Evolutionary conservation across 2,113 vertebrate genomes (phyloP), one percentile per base, ranked within the genome.

Genomic region (Psilopsiagon aymara): DNA sequence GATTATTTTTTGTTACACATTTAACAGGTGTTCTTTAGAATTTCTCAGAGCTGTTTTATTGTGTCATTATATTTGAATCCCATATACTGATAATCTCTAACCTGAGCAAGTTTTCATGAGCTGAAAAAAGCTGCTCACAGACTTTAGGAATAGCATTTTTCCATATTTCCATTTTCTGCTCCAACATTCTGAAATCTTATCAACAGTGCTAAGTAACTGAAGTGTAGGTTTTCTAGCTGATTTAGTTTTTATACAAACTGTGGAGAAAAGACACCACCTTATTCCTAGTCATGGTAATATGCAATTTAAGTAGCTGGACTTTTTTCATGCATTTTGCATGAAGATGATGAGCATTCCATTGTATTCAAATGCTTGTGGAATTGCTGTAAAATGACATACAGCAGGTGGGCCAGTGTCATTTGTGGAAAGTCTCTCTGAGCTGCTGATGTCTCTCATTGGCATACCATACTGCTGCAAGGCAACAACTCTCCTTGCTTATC

Each of bases 321-420:
- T 89, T 85, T 90, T 59, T 49, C 44, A 84, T 84, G 67, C 81
- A 83, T 97, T 93, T 97, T 92, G 28, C 93, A 44, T 83, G 71
- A 86, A 94, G 80, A 82, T 80, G 76, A 83, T 91, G 93, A 94
- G 90, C 47, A 81, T 62, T 71, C 68, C 33, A 43, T 89, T 84
- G 81, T 92, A 35, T 95, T 95, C 95, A 96, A 88, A 94, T 76
- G 39, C 39, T 88, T 85, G 39, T 77, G 76, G 91, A 96, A 91
- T 93, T 75, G 59, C 89, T 89, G 59, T 51, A 78, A 95, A 92
- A 95, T 67, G 25, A 73, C 85, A 86, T 95, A 75, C 67, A 88
- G 94, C 95, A 96, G 94, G 94, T 90, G 92, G 88, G 67, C 90
- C 60, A 29, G 43, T 81, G 92, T 94, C 92, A 83, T 91, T 97